Evolutionary conservation across 1,140 invertebrate genomes (phyloP).

Genomic region (Pachypeltis micranthus): DNA sequence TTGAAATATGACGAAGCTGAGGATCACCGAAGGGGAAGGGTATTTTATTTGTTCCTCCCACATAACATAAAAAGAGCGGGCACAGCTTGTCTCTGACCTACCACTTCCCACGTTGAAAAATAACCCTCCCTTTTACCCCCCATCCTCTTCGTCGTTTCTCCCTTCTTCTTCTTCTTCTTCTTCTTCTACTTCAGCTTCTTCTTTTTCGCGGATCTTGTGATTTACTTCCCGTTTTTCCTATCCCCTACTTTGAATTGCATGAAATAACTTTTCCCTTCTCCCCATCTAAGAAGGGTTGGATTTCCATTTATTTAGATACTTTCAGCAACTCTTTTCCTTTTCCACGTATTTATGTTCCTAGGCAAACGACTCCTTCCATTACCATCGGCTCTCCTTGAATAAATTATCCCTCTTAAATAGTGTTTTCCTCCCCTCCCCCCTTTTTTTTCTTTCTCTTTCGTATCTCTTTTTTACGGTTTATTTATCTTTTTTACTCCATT

Average conservation of each 20-base stretch:
- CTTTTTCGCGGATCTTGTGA: background rate
- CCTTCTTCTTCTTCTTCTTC: no score
- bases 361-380: constrained; percentile 23
- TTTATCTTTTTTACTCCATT: no score
- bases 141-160: no score
- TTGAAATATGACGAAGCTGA: no score
- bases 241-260: constrained; percentile 25
- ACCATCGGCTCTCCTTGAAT: constrained; percentile 18
- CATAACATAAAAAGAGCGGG: background rate
- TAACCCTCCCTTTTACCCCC: no score
- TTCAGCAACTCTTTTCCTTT: constrained; percentile 22
- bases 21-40: no score
- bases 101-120: background rate
- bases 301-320: constrained; percentile 25
- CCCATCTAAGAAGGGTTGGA: constrained; percentile 11
- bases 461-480: no score
- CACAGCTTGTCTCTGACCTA: no score
- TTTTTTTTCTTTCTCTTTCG: constrained; percentile 3
- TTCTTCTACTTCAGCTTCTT: no score
- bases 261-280: constrained; percentile 23
- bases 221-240: constrained; percentile 4
- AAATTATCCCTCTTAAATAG: constrained; percentile 18
- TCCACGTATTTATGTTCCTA: constrained; percentile 16
- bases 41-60: background rate
- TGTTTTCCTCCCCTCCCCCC: background rate